phyloP scores from a whole-genome alignment of 2,888 invertebrate species.

The Eupithecia vulgata region DNA sequence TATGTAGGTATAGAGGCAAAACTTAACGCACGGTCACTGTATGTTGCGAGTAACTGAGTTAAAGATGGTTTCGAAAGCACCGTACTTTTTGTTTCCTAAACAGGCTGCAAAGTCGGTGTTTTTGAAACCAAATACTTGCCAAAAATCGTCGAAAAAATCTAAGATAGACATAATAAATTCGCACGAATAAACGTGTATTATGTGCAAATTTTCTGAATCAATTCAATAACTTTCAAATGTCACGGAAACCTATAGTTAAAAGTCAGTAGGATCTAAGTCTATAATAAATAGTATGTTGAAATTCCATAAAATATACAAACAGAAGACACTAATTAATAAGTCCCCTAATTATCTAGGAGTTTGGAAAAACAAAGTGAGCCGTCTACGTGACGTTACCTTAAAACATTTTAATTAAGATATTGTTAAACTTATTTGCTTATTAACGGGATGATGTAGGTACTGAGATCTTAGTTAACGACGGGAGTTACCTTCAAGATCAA shows the following conservation, averaged over 20 bases:
- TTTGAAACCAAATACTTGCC: not conserved
- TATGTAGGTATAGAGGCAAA: not conserved
- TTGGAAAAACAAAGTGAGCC: slow-evolving; percentile 55
- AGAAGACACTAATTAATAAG: slow-evolving; percentile 58
- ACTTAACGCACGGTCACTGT: not conserved
- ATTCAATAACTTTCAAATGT: not conserved
- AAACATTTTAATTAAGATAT: slow-evolving; percentile 65
- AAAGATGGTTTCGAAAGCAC: not conserved
- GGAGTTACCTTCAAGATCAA: not conserved
- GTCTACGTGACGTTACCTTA: slow-evolving; percentile 50
- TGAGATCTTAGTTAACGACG: not conserved
- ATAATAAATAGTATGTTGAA: not conserved
- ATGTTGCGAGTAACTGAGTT: too few relatives aligned
- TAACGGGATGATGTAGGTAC: not conserved
- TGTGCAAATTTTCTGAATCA: not conserved
- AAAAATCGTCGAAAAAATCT: not conserved
- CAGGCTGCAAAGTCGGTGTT: not conserved
- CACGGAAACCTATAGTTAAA: not conserved
- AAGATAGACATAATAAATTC: not conserved
- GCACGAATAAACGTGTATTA: not conserved
- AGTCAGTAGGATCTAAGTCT: not conserved
- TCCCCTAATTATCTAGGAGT: slow-evolving; percentile 58
- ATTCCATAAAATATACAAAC: not conserved
- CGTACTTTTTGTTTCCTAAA: not conserved
- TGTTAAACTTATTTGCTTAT: slow-evolving; percentile 49